Base-by-base conservation (phyloP, 2,888 invertebrate genomes). In the Parelbella ahira region DNA sequence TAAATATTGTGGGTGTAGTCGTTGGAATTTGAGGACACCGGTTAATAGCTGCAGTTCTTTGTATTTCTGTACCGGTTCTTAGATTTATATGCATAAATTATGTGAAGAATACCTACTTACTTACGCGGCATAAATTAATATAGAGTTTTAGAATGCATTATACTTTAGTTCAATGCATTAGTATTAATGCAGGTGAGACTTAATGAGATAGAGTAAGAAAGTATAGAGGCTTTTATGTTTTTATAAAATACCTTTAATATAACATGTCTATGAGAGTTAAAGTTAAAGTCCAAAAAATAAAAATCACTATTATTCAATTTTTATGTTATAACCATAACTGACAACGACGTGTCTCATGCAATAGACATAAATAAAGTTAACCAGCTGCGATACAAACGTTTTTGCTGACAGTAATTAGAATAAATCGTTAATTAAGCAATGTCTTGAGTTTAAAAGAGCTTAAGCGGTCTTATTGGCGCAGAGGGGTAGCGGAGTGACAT, bases 1-100 rank as follows among this genome's bases (percentile, higher is more conserved):
- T 84, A 80, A 76, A 81, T 80, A 71, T 70, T 65, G 73, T 68
- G 70, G 70, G 54, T 51, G 60, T 52, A 51, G 47, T 55, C 49
- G 44, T 46, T 21, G 62, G 76, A 72, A 78, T 79, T 64, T 65
- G 67, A 67, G 68, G 63, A 69, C 66, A 66, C 53, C 59, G 64
- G 63, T 69, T 72, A 58, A 60, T 54, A 54, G 56, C 47, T 58
- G 9, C 19, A 62, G 58, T 57, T 57, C 65, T 54, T 52, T 49
- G 50, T 53, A 37, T 53, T 53, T 48, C 34, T 42, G 44, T 45
- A 30, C 24, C 20, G 23, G 18, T 25, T 32, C 25, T 47, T 25
- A 20, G 33, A 27, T 42, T 33, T 27, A 25, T 39, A 25, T 13
- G 9, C 28, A 37, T 37, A 29, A 37, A 9, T 37, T 29, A 29